Evolutionary conservation across 2,888 invertebrate species (phyloP), one percentile per base, ranked within the genome.

Genomic region (Philonicus albiceps): DNA sequence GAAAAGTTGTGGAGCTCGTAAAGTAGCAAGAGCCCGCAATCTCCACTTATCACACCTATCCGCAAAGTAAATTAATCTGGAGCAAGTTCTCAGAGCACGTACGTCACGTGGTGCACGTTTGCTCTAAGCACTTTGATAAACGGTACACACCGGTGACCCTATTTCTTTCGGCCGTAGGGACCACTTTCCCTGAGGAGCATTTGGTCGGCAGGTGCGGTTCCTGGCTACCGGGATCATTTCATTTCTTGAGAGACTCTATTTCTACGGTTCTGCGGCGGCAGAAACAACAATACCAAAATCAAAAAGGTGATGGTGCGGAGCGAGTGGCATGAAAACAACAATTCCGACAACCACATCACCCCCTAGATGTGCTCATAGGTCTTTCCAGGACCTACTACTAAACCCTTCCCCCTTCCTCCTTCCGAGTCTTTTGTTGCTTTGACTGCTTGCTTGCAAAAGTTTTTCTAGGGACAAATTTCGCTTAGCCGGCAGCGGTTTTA

Each of bases 401-500:
- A 19, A 16, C 40, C 43, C 34, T 84, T 34, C 19, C 40, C n/a
- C n/a, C n/a, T n/a, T n/a, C n/a, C n/a, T n/a, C n/a, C 37, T n/a
- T 72, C 49, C 16, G 0, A 19, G 22, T 73, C 43, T 19, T 55
- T 49, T 37, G 19, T 22, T 49, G 22, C 64, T 83, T 83, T 34
- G 34, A 34, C 11, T 83, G 19, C 30, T n/a, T 72, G 31, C 73
- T n/a, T 72, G 31, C 43, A 37, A 81, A 73, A 81, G 27, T 84
- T 84, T 84, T 72, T 72, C 78, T 55, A 85, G 55, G 37, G 75
- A 34, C 49, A 86, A 49, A 86, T 76, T 86, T 22, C 49, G 86
- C 64, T 86, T 86, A 86, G 78, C 76, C 86, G 49, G 78, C 86
- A 86, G 73, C 84, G 73, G 86, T 76, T 76, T 73, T 55, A 19